These are phyloP conservation scores for Blastobasis lacticolella DNA, from an alignment of 2,888 invertebrate species.

Conservation along the genomic window DNA sequence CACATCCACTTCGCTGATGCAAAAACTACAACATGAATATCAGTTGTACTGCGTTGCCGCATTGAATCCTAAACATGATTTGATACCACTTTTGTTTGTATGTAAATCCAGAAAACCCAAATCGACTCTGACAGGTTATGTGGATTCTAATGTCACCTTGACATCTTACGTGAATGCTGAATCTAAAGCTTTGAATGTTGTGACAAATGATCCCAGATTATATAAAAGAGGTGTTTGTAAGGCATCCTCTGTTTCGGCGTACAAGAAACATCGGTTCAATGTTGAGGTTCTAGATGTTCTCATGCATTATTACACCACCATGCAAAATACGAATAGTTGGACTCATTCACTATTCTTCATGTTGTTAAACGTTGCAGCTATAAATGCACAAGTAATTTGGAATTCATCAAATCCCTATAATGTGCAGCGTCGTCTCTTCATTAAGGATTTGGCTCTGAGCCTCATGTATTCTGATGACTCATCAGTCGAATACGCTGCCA, in stretches of 20 bases:
- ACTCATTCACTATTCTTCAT: slow-evolving; percentile 55
- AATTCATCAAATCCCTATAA: slow-evolving; percentile 32
- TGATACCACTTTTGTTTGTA: slow-evolving; percentile 51
- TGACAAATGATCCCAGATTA: slow-evolving; percentile 52
- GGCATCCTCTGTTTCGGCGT: slow-evolving; percentile 42
- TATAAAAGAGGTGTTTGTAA: slow-evolving; percentile 42
- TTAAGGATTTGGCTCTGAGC: slow-evolving; percentile 47
- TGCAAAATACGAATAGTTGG: slow-evolving; percentile 63
- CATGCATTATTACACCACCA: slow-evolving; percentile 61
- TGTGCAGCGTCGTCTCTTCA: slow-evolving; percentile 44
- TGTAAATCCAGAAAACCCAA: slow-evolving; percentile 39
- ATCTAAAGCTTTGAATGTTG: slow-evolving; percentile 43
- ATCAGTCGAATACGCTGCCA: slow-evolving; percentile 10
- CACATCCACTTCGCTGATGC: slow-evolving; percentile 39
- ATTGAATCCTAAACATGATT: slow-evolving; percentile 40
- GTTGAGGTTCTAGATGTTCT: slow-evolving; percentile 58
- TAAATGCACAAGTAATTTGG: slow-evolving; percentile 64
- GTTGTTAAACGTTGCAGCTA: slow-evolving; percentile 54
- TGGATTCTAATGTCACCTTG: slow-evolving; percentile 40
- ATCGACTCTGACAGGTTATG: slow-evolving; percentile 47
- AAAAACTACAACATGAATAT: slow-evolving; percentile 38
- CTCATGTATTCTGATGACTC: slow-evolving; percentile 33
- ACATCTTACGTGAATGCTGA: slow-evolving; percentile 47
- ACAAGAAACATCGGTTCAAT: slow-evolving; percentile 51
- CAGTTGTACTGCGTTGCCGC: slow-evolving; percentile 46